Percentiles rank a stretch among this genome's conserved stretches.
Evolutionary conservation across 2,888 invertebrate species (phyloP).

Genomic region (Linyphia triangularis): DNA sequence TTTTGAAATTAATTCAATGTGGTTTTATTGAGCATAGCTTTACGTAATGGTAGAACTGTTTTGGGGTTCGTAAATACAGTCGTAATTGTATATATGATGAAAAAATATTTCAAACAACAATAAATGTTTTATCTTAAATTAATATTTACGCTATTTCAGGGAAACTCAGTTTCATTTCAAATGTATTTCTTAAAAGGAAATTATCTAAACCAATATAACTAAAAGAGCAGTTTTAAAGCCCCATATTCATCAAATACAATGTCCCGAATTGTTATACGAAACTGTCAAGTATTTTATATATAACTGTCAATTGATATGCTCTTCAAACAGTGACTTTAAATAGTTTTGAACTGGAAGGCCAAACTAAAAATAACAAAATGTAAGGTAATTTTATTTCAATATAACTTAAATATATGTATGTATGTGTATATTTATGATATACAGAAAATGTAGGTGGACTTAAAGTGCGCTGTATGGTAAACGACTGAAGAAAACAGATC

Average conservation of each 20-base stretch:
- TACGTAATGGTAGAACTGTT: no score
- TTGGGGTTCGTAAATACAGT: no score
- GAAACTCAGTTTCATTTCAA: background rate
- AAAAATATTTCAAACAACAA: no score
- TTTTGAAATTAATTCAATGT: no score
- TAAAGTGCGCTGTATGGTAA: background rate
- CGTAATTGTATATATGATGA: no score
- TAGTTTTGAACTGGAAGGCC: background rate
- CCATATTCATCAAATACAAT: no score
- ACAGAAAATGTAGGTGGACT: background rate
- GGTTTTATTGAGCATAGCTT: no score
- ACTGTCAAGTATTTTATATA: conserved; percentile 27
- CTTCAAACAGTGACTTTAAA: background rate
- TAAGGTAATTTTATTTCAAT: background rate
- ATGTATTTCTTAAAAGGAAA: no score
- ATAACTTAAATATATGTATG: background rate
- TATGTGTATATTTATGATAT: background rate
- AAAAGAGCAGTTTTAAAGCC: background rate
- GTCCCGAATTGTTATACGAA: background rate
- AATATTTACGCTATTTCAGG: background rate
- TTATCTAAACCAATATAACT: background rate
- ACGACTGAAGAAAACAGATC: background rate
- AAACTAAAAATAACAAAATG: background rate
- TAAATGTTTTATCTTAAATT: background rate
- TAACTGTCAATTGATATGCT: background rate